Evolutionary conservation across 2,797 vertebrate genomes (phyloP).

Genomic region (Helostoma temminkii): DNA sequence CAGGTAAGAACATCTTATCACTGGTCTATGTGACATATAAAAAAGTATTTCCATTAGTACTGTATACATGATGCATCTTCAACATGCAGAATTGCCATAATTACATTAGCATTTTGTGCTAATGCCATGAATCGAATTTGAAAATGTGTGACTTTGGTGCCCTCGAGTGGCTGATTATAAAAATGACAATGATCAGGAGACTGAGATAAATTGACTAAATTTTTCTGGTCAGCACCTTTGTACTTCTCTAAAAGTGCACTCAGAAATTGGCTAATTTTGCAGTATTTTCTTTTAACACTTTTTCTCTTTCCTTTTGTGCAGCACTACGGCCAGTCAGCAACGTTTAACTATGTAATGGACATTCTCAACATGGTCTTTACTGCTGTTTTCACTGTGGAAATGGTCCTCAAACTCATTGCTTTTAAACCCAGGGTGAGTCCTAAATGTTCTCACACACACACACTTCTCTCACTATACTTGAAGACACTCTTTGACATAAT

Average conservation of each 20-base stretch:
- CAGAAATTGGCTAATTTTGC: too few relatives aligned
- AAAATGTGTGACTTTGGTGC: not conserved
- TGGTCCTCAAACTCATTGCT: slow-evolving; percentile 98
- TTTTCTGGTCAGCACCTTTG: not conserved
- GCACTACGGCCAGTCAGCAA: slow-evolving; percentile 96
- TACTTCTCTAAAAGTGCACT: too few relatives aligned
- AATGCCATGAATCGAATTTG: not conserved
- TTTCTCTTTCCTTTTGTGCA: slow-evolving; percentile 66
- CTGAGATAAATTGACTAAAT: too few relatives aligned
- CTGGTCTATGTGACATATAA: not conserved
- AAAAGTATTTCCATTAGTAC: not conserved
- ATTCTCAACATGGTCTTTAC: slow-evolving; percentile 99
- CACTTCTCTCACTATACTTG: too few relatives aligned
- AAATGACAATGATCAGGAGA: not conserved
- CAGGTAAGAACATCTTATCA: slow-evolving; percentile 86
- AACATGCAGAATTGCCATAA: not conserved
- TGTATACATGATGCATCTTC: not conserved
- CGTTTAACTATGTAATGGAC: slow-evolving; percentile 98
- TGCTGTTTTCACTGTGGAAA: slow-evolving; percentile 97
- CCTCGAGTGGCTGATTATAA: not conserved
- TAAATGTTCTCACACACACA: not conserved
- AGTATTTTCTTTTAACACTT: not conserved
- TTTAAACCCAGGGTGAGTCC: slow-evolving; percentile 98
- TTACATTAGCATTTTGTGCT: not conserved
- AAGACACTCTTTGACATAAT: too few relatives aligned